Evolutionary conservation across 2,888 invertebrate species (phyloP), one percentile per base, ranked within the genome.

Genomic region (Malthinus seriepunctatus): DNA sequence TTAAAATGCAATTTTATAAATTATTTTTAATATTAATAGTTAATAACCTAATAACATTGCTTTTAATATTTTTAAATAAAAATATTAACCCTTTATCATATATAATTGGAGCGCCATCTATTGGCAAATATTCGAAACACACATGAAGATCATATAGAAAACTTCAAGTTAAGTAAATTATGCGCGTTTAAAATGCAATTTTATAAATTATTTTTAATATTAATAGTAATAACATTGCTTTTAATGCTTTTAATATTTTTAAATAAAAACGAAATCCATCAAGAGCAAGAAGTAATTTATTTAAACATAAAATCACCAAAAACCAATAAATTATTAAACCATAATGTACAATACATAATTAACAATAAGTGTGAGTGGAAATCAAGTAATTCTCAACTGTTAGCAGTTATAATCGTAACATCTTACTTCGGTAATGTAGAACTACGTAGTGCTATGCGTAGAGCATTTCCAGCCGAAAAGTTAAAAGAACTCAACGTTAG

Each of bases 391-490:
- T 46, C 56, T 8, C 65, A 48, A 62, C 72, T 60, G n/a, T 63
- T 70, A 44, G 75, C 74, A 2, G 63, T 84, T 15, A 80, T 88
- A 51, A 81, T 92, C 55, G 84, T 92, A 15, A 91, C 91, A 9
- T 92, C 91, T 0, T 90, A 90, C 77, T 88, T 87, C 11, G 89
- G 88, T 0, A 87, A 92, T 75, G 82, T 87, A 32, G 85, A 87
- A 67, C 75, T 86, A 33, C 82, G 92, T 61, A 86, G 87, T 71
- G 86, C 88, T 0, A 86, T 91, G 69, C 82, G 93, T 47, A 80
- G 84, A 67, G 86, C 89, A 0, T 87, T 90, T 75, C 78, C 88
- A 0, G 73, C 74, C 33, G 78, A 81, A 12, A 82, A 86, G 65
- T 78, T 92, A 8, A 72, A 76, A 37, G 77, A 82, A 62, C 77